phyloP scores from a whole-genome alignment of 2,113 vertebrate genomes.

The Oostethus manadensis region DNA sequence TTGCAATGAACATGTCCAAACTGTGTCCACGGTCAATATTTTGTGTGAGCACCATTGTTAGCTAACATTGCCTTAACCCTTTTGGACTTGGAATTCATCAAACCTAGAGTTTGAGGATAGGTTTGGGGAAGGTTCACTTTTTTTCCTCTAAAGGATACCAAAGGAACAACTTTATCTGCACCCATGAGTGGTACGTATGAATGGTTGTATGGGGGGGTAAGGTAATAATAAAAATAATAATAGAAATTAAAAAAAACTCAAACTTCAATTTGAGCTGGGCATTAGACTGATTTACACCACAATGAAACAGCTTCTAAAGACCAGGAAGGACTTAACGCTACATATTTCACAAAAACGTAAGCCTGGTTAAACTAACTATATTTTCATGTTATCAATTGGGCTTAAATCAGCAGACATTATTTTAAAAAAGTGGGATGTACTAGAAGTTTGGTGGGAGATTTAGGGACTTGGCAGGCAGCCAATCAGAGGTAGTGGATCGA shows the following conservation, averaged over 20 bases:
- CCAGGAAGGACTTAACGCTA: conserved; percentile 39
- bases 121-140: not conserved
- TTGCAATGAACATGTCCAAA: too few relatives aligned
- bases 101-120: not conserved
- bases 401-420: conserved; percentile 29
- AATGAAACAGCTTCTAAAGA: conserved; percentile 45
- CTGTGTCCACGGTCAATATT: too few relatives aligned
- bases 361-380: conserved; percentile 41
- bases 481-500: conserved; percentile 73
- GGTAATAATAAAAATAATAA: conserved; percentile 76
- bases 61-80: too few relatives aligned
- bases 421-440: conserved; percentile 54
- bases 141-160: not conserved
- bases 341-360: conserved; percentile 47
- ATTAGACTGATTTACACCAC: conserved; percentile 54
- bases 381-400: conserved; percentile 31
- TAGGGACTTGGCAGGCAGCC: conserved; percentile 72
- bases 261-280: conserved; percentile 48
- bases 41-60: too few relatives aligned
- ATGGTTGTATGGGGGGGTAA: conserved; percentile 55
- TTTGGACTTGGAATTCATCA: not conserved
- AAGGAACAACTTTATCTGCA: not conserved
- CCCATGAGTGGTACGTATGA: conserved; percentile 43
- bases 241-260: conserved; percentile 69
- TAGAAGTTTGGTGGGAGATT: conserved; percentile 72